phyloP scores from a whole-genome alignment of 2,888 invertebrate species.

The Antitype chi region DNA sequence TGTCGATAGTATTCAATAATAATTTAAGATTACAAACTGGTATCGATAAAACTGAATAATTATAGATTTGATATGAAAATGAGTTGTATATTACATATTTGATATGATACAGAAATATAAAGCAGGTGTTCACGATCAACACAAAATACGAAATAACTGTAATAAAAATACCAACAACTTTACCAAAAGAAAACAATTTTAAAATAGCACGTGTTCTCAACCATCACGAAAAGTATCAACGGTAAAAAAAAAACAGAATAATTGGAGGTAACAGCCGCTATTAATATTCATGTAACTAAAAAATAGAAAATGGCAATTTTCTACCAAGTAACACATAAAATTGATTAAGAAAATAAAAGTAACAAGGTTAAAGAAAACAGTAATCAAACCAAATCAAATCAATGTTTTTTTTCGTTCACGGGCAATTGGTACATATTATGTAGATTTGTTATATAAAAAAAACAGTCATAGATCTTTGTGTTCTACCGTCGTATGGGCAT shows the following conservation, averaged over 20 bases:
- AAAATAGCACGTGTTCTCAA: slow-evolving; percentile 19
- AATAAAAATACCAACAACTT: background rate
- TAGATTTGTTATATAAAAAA: background rate
- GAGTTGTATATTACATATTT: background rate
- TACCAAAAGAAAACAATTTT: background rate
- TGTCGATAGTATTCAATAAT: slow-evolving; percentile 2
- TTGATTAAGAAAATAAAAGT: slow-evolving; percentile 36
- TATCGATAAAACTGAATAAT: slow-evolving; percentile 1
- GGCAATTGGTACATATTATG: background rate
- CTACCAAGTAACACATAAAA: slow-evolving; percentile 15
- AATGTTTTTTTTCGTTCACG: background rate
- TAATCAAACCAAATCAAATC: background rate
- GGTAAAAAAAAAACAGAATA: slow-evolving; percentile 14
- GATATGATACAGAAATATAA: background rate
- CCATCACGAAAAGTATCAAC: slow-evolving; percentile 11
- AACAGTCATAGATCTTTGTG: background rate
- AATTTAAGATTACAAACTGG: slow-evolving; percentile 11
- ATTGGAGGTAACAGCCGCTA: slow-evolving; percentile 24
- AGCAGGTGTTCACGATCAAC: background rate
- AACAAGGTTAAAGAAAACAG: slow-evolving; percentile 48
- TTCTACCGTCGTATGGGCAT: background rate
- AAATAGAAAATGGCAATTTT: slow-evolving; percentile 34
- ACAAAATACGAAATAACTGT: slow-evolving; percentile 7
- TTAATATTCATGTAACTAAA: slow-evolving; percentile 17
- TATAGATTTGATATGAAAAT: slow-evolving; percentile 6